These are phyloP conservation scores for Tinea trinotella DNA, from an alignment of 2,888 invertebrate genomes.

Conservation along the genomic window DNA sequence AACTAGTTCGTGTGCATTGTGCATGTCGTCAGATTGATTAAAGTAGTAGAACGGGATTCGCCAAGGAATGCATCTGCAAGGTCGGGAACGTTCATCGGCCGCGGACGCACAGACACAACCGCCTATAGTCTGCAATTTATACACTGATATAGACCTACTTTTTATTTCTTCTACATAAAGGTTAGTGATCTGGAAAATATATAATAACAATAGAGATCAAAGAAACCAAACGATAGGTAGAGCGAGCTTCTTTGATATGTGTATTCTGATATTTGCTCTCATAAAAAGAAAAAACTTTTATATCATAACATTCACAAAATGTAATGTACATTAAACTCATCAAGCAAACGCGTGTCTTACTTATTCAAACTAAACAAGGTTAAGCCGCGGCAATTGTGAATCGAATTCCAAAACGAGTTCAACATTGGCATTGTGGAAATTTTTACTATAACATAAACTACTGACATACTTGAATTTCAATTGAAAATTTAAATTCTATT, in stretches of 20 bases:
- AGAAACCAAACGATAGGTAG: neutral
- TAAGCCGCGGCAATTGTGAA: neutral
- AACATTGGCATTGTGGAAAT: constrained; percentile 4
- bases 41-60: constrained; percentile 15
- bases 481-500: constrained; percentile 10
- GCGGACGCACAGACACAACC: constrained; percentile 24
- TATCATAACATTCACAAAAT: too few species aligned
- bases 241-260: neutral
- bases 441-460: constrained; percentile 1
- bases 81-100: constrained; percentile 60
- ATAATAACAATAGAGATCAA: neutral
- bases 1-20: neutral
- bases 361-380: neutral
- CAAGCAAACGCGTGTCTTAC: neutral
- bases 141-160: neutral
- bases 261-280: neutral
- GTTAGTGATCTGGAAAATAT: neutral
- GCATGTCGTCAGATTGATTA: neutral
- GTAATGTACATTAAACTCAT: neutral
- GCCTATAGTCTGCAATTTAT: neutral
- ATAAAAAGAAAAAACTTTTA: neutral
- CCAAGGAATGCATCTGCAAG: constrained; percentile 52
- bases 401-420: neutral
- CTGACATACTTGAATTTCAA: constrained; percentile 9
- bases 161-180: neutral